These are phyloP conservation scores for Aphaenogaster floridana DNA, from an alignment of 1,140 invertebrate genomes.

Conservation along the genomic window DNA sequence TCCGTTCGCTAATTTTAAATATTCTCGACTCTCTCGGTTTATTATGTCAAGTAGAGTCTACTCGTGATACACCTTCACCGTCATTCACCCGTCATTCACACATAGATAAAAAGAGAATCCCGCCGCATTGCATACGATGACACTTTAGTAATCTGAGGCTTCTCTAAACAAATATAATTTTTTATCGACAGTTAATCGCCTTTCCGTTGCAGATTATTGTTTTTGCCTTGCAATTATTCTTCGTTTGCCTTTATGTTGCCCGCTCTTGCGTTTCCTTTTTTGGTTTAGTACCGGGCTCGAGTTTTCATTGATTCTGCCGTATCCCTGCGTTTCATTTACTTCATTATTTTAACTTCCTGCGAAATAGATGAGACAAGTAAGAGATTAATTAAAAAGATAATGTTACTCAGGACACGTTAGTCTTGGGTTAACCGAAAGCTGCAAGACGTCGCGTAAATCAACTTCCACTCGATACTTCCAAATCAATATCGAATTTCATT, in stretches of 20 bases:
- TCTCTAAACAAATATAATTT: slow-evolving; percentile 65
- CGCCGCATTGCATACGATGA: slow-evolving; percentile 80
- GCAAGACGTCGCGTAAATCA: slow-evolving; percentile 16
- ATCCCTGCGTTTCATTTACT: slow-evolving; percentile 72
- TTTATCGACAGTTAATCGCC: slow-evolving; percentile 59
- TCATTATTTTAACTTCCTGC: slow-evolving; percentile 58
- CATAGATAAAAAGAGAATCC: slow-evolving; percentile 73
- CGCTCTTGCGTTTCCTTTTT: slow-evolving; percentile 78
- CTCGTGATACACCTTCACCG: not conserved
- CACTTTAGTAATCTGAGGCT: slow-evolving; percentile 88
- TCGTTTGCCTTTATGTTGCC: slow-evolving; percentile 77
- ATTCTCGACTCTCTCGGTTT: not conserved
- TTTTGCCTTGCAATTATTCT: slow-evolving; percentile 61
- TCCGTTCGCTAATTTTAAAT: not conserved
- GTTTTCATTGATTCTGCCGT: slow-evolving; percentile 78
- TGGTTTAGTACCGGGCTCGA: slow-evolving; percentile 62
- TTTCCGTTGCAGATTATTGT: slow-evolving; percentile 63
- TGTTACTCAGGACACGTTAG: slow-evolving; percentile 9
- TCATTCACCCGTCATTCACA: slow-evolving; percentile 23
- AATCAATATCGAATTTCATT: slow-evolving; percentile 22
- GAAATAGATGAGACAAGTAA: slow-evolving; percentile 12
- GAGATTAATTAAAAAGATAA: slow-evolving; percentile 42
- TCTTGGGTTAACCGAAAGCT: slow-evolving; percentile 23
- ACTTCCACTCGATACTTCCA: slow-evolving; percentile 18
- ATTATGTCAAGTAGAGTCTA: not conserved